phyloP scores from a whole-genome alignment of 2,888 invertebrate species.

The Drosophila rubida region DNA sequence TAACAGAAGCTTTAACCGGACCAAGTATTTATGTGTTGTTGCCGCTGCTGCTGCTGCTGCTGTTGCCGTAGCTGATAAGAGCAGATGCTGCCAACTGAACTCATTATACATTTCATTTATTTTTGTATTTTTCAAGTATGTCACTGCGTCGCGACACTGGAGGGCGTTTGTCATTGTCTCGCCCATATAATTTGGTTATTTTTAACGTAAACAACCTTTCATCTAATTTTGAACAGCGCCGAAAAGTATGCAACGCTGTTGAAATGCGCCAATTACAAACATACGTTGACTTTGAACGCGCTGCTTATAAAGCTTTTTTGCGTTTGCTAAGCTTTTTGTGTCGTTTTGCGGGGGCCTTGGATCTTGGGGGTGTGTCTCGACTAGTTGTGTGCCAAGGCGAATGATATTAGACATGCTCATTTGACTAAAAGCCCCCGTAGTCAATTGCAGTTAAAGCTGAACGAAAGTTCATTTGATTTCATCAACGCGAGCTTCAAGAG shows the following conservation, averaged over 20 bases:
- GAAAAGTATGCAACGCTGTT: slow-evolving; percentile 9
- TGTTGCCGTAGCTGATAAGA: slow-evolving; percentile 25
- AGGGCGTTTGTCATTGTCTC: slow-evolving; percentile 13
- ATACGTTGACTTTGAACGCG: slow-evolving; percentile 2
- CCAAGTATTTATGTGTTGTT: slow-evolving; percentile 57
- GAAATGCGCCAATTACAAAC: not conserved
- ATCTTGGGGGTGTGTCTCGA: slow-evolving; percentile 42
- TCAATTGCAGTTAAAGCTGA: slow-evolving; percentile 12
- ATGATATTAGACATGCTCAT: slow-evolving; percentile 29
- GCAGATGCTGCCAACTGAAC: slow-evolving; percentile 46
- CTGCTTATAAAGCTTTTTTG: slow-evolving; percentile 19
- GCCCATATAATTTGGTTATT: slow-evolving; percentile 31
- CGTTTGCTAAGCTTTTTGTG: slow-evolving; percentile 4
- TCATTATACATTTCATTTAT: slow-evolving; percentile 39
- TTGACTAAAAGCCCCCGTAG: not conserved
- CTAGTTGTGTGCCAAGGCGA: slow-evolving; percentile 31
- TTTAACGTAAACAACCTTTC: slow-evolving; percentile 33
- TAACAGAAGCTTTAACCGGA: slow-evolving; percentile 73
- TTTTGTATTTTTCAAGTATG: slow-evolving; percentile 19
- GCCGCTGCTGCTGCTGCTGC: slow-evolving; percentile 16
- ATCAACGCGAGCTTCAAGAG: slow-evolving; percentile 25
- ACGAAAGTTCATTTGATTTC: slow-evolving; percentile 36
- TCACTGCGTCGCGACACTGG: slow-evolving; percentile 15
- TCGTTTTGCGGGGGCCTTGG: slow-evolving; percentile 18
- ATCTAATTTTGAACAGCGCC: slow-evolving; percentile 21